Evolutionary conservation across 2,797 vertebrate species (phyloP), one percentile per base, ranked within the genome.

Genomic region (Rhabdophis nuchalis): DNA sequence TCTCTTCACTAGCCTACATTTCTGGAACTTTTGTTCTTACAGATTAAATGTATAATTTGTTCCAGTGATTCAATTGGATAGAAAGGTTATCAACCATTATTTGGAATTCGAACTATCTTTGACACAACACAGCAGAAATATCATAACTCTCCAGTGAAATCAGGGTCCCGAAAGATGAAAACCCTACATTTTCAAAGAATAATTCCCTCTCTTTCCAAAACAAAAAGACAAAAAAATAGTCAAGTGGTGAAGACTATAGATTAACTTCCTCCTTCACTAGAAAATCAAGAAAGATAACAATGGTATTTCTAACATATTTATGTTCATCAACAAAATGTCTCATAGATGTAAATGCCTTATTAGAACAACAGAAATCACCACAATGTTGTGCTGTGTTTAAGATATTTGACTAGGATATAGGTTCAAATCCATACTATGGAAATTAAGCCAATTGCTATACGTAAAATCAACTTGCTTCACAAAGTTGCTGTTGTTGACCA

Each of bases 221-320:
- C 72, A 82, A 12, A 46, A 82, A 82, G 36, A 25, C 36, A 82
- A 36, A 82, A 82, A 82, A 46, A 1, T 93, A 95, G 93, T 94
- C 60, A 85, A 56, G 77, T 93, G 85, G 90, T 93, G 94, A 93
- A n/a, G 10, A 46, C 36, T 82, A 46, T 10, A 96, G 96, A 96
- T 97, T 96, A 96, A 91, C 90, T 94, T 1, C 0, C 92, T 94
- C 93, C 91, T 91, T 94, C 82, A 89, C 13, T 77, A 11, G 0
- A 94, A 90, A 93, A 95, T 53, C 57, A 85, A 86, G 92, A 91
- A 91, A 94, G 92, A 93, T 95, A 95, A 95, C 0, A 0, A 89
- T 77, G 32, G 88, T 82, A 18, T 53, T 13, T 50, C 58, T 58
- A 32, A 85, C 86, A 53, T 90, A 95, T 93, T 96, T 93, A 94